These are phyloP conservation scores for Gambelia wislizenii DNA, from an alignment of 2,797 vertebrate species.

Conservation along the genomic window DNA sequence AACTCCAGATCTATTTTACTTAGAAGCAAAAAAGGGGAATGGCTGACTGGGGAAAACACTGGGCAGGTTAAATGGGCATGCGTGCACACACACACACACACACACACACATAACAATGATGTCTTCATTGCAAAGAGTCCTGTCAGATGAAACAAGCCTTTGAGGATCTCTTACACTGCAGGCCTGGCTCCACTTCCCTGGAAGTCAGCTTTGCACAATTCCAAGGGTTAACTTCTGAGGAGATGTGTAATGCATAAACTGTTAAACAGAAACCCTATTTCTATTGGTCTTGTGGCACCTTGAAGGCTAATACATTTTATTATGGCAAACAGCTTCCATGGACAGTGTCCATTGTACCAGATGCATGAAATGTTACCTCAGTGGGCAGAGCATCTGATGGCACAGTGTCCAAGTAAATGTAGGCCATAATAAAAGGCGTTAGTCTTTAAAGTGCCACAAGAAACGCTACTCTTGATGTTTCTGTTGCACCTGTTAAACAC, in stretches of 20 bases:
- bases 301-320: not conserved
- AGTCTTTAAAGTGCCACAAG: not conserved
- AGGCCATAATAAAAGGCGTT: not conserved
- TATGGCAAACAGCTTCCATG: not conserved
- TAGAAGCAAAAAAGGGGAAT: not conserved
- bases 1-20: not conserved
- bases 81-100: no score
- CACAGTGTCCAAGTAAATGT: not conserved
- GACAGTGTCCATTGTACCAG: not conserved
- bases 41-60: no score
- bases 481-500: not conserved
- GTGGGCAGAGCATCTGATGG: not conserved
- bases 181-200: no score
- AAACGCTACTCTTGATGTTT: not conserved
- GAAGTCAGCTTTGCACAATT: no score
- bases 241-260: no score
- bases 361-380: not conserved
- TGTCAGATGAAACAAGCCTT: no score
- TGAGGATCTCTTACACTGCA: no score
- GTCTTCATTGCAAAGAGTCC: no score
- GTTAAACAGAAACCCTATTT: no score
- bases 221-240: no score
- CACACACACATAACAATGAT: no score
- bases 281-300: not conserved
- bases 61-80: no score